Evolutionary conservation across 2,113 vertebrate species (phyloP).

Genomic region (Sakesphorus luctuosus): DNA sequence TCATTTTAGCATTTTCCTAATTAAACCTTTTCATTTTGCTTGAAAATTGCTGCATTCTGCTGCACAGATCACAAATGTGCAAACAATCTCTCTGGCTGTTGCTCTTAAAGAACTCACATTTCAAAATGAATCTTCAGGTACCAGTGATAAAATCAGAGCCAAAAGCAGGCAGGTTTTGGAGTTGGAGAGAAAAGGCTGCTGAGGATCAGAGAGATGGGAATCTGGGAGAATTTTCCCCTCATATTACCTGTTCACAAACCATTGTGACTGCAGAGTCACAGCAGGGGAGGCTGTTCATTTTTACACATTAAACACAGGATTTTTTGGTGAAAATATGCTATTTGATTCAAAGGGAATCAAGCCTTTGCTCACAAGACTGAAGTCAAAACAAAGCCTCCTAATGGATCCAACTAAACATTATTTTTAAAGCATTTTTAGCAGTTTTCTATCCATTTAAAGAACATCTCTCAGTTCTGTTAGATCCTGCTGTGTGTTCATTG

Average conservation of each 20-base stretch:
- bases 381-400: not conserved
- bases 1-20: not conserved
- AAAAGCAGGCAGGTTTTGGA: not conserved
- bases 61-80: not conserved
- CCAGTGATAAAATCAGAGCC: not conserved
- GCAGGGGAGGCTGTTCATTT: not conserved
- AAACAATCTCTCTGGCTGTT: not conserved
- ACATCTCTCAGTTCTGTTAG: not conserved
- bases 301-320: not conserved
- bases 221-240: not conserved
- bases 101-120: not conserved
- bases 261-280: not conserved
- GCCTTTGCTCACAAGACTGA: not conserved
- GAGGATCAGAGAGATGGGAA: not conserved
- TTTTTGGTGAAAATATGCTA: not conserved
- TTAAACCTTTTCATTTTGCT: not conserved
- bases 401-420: not conserved
- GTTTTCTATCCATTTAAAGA: not conserved
- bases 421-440: not conserved
- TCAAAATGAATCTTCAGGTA: not conserved
- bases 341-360: not conserved
- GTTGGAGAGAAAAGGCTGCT: not conserved
- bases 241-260: not conserved
- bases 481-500: not conserved
- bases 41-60: not conserved